Evolutionary conservation across 2,113 vertebrate genomes (phyloP).

Genomic region (Shinisaurus crocodilurus): DNA sequence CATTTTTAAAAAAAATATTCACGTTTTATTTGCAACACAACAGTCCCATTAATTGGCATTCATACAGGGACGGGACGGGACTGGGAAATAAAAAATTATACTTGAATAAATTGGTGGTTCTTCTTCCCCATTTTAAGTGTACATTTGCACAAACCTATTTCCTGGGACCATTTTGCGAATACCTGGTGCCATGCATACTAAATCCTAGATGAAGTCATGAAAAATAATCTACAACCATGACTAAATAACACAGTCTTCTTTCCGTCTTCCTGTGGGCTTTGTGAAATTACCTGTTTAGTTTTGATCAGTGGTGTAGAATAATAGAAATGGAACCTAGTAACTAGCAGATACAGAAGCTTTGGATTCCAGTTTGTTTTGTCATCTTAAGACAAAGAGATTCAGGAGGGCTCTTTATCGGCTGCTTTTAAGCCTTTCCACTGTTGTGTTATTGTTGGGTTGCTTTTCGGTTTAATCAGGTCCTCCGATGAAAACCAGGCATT

Average conservation of each 20-base stretch:
- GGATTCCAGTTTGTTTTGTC: background rate
- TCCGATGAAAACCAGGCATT: conserved; percentile 3
- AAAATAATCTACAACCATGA: background rate
- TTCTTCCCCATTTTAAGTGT: background rate
- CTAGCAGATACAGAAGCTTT: background rate
- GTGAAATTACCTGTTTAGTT: background rate
- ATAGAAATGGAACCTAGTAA: background rate
- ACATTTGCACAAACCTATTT: background rate
- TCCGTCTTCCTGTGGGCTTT: background rate
- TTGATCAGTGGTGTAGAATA: background rate
- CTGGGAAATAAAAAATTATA: background rate
- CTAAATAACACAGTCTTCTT: background rate
- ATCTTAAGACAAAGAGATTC: background rate
- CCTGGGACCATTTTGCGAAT: background rate
- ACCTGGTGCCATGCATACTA: background rate
- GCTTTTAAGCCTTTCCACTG: background rate
- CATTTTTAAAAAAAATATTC: background rate
- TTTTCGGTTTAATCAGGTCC: background rate
- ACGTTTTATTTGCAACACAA: too few relatives aligned
- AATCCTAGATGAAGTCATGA: background rate
- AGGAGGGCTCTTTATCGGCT: background rate
- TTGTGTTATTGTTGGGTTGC: background rate
- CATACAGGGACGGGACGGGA: background rate
- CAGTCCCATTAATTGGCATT: background rate
- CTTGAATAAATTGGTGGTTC: background rate